Base-by-base conservation (phyloP, 1,140 invertebrate species). In the Manduca sexta region DNA sequence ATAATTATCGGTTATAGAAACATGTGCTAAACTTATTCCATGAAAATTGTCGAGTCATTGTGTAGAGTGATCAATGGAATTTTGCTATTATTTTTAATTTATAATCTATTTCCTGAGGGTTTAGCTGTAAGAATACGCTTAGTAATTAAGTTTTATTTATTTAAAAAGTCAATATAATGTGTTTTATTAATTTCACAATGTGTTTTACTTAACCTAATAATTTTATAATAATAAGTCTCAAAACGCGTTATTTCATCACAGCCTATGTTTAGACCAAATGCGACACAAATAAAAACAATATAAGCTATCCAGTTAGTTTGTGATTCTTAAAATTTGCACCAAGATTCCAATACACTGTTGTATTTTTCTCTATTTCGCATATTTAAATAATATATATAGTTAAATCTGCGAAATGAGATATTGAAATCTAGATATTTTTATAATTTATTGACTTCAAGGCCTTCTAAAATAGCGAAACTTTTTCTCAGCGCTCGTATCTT, bases 141-240 rank as follows among this genome's bases (percentile, higher is more conserved):
- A 84, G 74, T 72, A 67, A 64, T 71, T 70, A 66, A 69, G 54
- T 58, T 81, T 77, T 79, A 84, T 82, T 84, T 84, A 84, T 84
- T 84, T 69, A 81, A 78, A 81, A 74, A 84, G 81, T 81, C 81
- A 84, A 82, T 82, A 84, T 80, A 79, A 79, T 72, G 74, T 76
- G 80, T 82, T 84, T 82, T 80, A 82, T 82, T 82, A 77, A 69
- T 65, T 78, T 64, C 54, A 56, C 21, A 26, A 26, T 26, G 4
- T 26, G 21, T 26, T 26, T 26, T 26, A 26, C 21, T 26, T 26
- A 26, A 29, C n/a, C n/a, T n/a, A n/a, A n/a, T n/a, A n/a, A n/a
- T n/a, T n/a, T n/a, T n/a, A n/a, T n/a, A n/a, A n/a, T n/a, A 10
- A 42, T 16, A 12, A 26, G 8, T 11, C 18, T 11, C 14, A 18